Percentiles rank a stretch among this genome's conserved stretches.
Conservation (phyloP, 2,113 vertebrate species). For the Oostethus manadensis region DNA sequence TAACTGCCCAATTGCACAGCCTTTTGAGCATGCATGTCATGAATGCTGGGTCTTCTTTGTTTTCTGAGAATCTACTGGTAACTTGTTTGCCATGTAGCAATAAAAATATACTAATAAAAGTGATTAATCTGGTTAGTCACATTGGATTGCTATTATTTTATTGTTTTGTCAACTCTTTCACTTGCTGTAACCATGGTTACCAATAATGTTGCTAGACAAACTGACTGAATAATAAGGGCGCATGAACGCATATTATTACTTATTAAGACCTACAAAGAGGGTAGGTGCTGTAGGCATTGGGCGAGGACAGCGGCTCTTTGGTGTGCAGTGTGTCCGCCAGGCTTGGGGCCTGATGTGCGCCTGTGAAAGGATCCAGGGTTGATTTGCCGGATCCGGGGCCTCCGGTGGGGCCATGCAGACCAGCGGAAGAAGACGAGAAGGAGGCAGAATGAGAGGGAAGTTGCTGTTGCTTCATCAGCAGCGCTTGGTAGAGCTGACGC, state of each 20-base stretch:
- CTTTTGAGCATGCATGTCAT: too few relatives aligned
- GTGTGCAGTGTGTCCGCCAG: constrained; percentile 90
- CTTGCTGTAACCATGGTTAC: neutral
- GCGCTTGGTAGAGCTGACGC: constrained; percentile 98
- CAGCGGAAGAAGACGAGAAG: constrained; percentile 79
- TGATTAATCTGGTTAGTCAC: too few relatives aligned
- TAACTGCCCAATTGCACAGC: too few relatives aligned
- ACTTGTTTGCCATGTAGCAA: too few relatives aligned
- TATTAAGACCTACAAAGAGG: constrained; percentile 80
- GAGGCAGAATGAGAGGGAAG: constrained; percentile 80
- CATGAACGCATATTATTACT: neutral
- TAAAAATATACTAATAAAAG: too few relatives aligned
- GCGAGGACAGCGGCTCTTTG: constrained; percentile 96
- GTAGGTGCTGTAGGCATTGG: constrained; percentile 89
- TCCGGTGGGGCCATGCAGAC: constrained; percentile 80
- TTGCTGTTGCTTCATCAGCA: constrained; percentile 92
- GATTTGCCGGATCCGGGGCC: constrained; percentile 84
- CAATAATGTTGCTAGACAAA: neutral
- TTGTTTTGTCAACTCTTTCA: neutral
- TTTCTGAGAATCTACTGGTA: too few relatives aligned
- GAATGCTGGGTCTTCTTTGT: too few relatives aligned
- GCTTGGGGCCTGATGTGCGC: constrained; percentile 84
- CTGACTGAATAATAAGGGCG: too few relatives aligned
- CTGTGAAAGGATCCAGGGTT: constrained; percentile 87
- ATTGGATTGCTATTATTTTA: too few relatives aligned